These are phyloP conservation scores for Drosophila lacteicornis DNA, from an alignment of 1,140 invertebrate genomes.

Conservation along the genomic window DNA sequence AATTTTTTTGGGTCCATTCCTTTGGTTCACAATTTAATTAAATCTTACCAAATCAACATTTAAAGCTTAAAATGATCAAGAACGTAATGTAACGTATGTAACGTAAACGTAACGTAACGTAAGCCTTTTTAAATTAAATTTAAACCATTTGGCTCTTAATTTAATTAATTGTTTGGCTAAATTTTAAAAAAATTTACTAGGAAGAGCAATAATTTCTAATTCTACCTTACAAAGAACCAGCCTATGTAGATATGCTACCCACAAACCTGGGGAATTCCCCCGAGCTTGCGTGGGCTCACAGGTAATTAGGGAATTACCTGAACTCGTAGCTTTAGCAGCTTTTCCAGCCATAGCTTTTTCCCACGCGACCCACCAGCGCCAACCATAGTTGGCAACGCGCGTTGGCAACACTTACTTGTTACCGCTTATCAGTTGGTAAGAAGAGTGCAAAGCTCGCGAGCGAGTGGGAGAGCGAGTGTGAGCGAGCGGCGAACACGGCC, in stretches of 20 bases:
- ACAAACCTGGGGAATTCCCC: conserved; percentile 24
- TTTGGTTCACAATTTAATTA: no score
- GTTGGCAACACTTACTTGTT: conserved; percentile 34
- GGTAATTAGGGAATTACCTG: conserved; percentile 1
- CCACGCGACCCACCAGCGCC: conserved; percentile 14
- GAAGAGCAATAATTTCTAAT: neutral
- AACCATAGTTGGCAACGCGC: conserved; percentile 34
- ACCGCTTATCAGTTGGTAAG: conserved; percentile 48
- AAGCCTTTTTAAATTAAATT: no score
- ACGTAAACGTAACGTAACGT: no score
- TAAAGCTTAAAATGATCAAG: no score
- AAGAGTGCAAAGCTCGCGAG: conserved; percentile 33
- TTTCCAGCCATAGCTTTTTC: conserved; percentile 35
- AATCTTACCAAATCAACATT: no score
- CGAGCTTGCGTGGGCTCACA: neutral
- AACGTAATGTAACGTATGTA: no score
- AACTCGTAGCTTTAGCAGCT: conserved; percentile 6
- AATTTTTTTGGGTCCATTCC: no score
- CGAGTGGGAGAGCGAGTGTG: conserved; percentile 1
- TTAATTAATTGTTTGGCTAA: no score
- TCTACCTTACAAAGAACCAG: neutral
- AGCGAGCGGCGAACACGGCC: conserved; percentile 2
- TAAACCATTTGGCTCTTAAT: neutral
- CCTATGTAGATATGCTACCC: neutral
- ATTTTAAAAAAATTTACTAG: neutral